These are phyloP conservation scores for Mactra quadrangularis DNA, from an alignment of 1,140 invertebrate genomes.

Conservation along the genomic window DNA sequence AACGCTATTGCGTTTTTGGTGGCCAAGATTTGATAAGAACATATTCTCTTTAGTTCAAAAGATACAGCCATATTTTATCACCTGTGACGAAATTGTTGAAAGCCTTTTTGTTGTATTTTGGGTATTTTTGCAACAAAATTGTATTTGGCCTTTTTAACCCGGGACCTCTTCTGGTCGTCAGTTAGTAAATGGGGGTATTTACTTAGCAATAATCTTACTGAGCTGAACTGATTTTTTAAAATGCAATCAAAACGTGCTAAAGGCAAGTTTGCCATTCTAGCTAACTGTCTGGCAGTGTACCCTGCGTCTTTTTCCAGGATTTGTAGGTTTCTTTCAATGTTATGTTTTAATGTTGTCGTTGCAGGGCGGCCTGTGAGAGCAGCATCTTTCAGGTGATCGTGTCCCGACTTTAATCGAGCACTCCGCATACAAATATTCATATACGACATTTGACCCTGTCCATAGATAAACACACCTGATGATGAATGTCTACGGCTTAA, in stretches of 20 bases:
- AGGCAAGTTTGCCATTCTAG: conserved; percentile 5
- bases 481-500: too few species aligned
- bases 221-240: conserved; percentile 3
- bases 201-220: conserved; percentile 9
- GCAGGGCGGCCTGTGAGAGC: too few species aligned
- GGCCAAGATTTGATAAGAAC: conserved; percentile 12
- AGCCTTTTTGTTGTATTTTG: neutral
- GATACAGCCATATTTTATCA: neutral
- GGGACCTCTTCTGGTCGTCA: too few species aligned
- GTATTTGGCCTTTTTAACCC: neutral
- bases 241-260: conserved; percentile 8
- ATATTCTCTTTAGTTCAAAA: conserved; percentile 20
- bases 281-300: too few species aligned
- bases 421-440: too few species aligned
- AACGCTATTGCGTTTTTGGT: neutral
- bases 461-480: too few species aligned
- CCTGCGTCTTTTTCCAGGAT: neutral
- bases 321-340: too few species aligned
- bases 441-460: too few species aligned
- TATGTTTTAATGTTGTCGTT: too few species aligned
- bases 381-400: too few species aligned
- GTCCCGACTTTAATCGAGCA: too few species aligned
- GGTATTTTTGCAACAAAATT: neutral
- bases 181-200: conserved; percentile 20
- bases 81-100: neutral